A percentile compares a stretch with the other conserved stretches of the same genome.
phyloP scores from a whole-genome alignment of 2,113 vertebrate genomes.

The Sorex fumeus region DNA sequence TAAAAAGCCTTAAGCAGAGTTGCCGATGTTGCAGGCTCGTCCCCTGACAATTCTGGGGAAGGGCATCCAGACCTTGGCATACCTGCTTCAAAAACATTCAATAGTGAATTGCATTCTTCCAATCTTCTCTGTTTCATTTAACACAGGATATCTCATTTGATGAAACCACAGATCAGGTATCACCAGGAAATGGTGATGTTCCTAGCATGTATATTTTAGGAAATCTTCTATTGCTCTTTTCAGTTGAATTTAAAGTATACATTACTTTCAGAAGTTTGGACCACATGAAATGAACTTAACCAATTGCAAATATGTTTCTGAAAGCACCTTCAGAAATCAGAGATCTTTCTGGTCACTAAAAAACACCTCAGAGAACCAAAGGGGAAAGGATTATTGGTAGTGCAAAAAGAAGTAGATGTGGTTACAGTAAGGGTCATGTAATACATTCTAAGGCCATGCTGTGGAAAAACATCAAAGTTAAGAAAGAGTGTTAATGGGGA shows the following conservation, averaged over 20 bases:
- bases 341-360: too few species aligned
- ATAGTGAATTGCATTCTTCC: background rate
- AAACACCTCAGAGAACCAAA: too few species aligned
- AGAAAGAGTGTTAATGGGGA: too few species aligned
- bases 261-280: background rate
- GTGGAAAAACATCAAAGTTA: too few species aligned
- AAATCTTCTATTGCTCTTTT: background rate
- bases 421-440: too few species aligned
- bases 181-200: constrained; percentile 41
- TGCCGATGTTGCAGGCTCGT: constrained; percentile 35
- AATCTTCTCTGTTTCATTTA: constrained; percentile 2
- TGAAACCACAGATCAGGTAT: constrained; percentile 14
- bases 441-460: too few species aligned
- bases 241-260: background rate
- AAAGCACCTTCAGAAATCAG: constrained; percentile 36
- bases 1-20: constrained; percentile 12
- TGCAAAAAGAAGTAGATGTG: too few species aligned
- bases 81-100: background rate
- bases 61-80: constrained; percentile 23
- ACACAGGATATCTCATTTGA: background rate
- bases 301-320: background rate
- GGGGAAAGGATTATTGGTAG: too few species aligned
- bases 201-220: constrained; percentile 29
- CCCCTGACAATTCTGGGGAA: background rate
- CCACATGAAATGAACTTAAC: background rate